These are phyloP conservation scores for Tympanoctomys barrerae DNA, from an alignment of 2,797 vertebrate species.

Conservation along the genomic window DNA sequence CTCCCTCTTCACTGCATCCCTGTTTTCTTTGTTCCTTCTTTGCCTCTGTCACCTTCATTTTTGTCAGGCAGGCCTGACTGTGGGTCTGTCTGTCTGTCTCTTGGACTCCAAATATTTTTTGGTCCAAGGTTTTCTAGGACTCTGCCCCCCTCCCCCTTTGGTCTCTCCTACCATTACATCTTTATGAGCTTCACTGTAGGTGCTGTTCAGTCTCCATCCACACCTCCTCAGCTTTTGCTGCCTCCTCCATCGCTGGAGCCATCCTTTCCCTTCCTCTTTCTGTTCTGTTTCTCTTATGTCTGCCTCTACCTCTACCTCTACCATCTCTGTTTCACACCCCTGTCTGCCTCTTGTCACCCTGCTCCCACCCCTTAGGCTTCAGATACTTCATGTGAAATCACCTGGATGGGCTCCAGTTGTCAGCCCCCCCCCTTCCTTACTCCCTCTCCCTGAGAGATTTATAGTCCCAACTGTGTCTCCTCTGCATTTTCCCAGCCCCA, in stretches of 20 bases:
- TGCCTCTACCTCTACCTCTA: constrained; percentile 39
- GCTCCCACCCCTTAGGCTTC: constrained; percentile 76
- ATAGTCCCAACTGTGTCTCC: constrained; percentile 66
- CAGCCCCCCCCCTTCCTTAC: constrained; percentile 41
- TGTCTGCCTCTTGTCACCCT: constrained; percentile 38
- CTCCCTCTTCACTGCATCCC: constrained; percentile 67
- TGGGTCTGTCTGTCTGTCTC: constrained; percentile 22
- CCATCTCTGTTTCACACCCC: constrained; percentile 11
- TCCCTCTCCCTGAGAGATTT: constrained; percentile 76
- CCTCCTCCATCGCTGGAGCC: background rate
- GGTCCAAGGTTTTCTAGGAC: constrained; percentile 56
- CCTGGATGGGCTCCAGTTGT: constrained; percentile 82
- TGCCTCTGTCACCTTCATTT: constrained; percentile 72
- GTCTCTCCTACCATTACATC: constrained; percentile 11
- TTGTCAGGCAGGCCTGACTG: constrained; percentile 49
- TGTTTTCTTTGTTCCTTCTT: constrained; percentile 83
- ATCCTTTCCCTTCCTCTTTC: constrained; percentile 33
- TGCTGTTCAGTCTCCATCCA: background rate
- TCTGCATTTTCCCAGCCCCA: constrained; percentile 74
- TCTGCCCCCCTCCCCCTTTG: background rate
- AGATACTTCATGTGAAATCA: constrained; percentile 77
- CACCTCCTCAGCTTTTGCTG: background rate
- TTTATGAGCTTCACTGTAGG: constrained; percentile 26
- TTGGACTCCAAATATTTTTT: constrained; percentile 43
- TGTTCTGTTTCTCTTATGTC: constrained; percentile 17